Base-by-base conservation (phyloP, 2,797 vertebrate genomes). In the Channa striata region DNA sequence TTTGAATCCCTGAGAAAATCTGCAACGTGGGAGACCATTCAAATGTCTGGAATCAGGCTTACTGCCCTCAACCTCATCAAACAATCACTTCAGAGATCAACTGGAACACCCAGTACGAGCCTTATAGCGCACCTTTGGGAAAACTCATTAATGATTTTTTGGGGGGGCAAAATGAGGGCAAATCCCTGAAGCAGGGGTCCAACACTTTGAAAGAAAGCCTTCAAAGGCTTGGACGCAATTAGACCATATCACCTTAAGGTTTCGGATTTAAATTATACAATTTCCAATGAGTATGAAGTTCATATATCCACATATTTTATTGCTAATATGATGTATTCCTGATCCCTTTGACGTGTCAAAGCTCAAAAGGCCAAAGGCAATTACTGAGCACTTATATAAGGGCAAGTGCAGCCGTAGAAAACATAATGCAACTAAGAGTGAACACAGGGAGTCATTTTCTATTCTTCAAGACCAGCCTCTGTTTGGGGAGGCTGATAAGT, bases 401-500 rank as follows among this genome's bases (percentile, higher is more conserved):
- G 46, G 19, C 5, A 10, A 66, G 49, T 17, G 30, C 53, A 43
- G 52, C 46, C 52, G 63, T 6, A 37, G 21, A 39, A 59, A 77
- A 63, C 40, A 68, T 40, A 78, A 49, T 51, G 53, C 5, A 44
- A 23, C 63, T 6, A 37, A 59, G 47, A 69, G 40, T n/a, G 44
- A 64, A 46, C 9, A 14, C 17, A 21, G 13, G 25, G 72, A 80
- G 46, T 86, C 65, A 72, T 58, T 64, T 43, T 76, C 37, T 57
- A 53, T 59, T 77, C 50, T 50, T 59, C 2, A 6, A 74, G 46
- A 61, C 21, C 1, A 40, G 56, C 39, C 7, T 72, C 19, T 53
- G 74, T 74, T 81, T 77, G 61, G 46, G 47, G 12, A 6, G 1
- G 25, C 54, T 74, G 82, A 74, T 81, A 63, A 74, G 59, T 51